Percentiles rank a stretch among this genome's conserved stretches.
Conservation (phyloP, 30 jellyfish, hydroid and myxozoan species). For the Chrysaora quinquecirrha region DNA sequence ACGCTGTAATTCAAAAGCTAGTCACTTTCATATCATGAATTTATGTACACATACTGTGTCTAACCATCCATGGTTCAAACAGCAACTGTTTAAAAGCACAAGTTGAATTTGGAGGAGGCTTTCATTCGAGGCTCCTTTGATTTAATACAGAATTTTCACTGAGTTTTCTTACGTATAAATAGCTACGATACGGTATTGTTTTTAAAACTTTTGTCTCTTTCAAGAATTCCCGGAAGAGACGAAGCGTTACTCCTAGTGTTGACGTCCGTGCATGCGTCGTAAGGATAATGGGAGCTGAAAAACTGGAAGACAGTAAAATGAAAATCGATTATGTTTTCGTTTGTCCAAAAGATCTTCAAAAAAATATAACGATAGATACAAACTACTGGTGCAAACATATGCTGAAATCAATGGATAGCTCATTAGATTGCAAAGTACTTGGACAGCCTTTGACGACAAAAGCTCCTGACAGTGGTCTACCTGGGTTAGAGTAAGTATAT, state of each 20-base stretch:
- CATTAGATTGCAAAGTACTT: not conserved
- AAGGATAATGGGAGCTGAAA: not conserved
- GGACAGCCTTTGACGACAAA: not conserved
- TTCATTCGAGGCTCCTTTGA: too few relatives aligned
- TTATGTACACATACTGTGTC: too few relatives aligned
- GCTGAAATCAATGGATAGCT: not conserved
- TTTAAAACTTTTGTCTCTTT: not conserved
- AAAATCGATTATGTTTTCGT: constrained; percentile 1
- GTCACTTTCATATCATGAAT: too few relatives aligned
- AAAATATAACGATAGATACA: not conserved
- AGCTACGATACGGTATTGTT: too few relatives aligned
- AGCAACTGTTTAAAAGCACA: too few relatives aligned
- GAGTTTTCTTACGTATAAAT: too few relatives aligned
- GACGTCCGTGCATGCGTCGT: constrained; percentile 6
- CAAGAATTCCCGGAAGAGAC: not conserved
- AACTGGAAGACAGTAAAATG: not conserved
- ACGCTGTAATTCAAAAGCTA: too few relatives aligned
- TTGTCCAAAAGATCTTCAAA: not conserved
- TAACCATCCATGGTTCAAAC: too few relatives aligned
- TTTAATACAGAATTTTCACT: too few relatives aligned
- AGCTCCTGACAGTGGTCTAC: not conserved
- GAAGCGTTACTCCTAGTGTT: not conserved
- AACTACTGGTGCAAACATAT: not conserved
- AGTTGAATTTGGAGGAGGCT: too few relatives aligned
- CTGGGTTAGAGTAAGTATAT: not conserved